phyloP scores from a whole-genome alignment of 1,140 invertebrate species.

The Drosophila repletoides region DNA sequence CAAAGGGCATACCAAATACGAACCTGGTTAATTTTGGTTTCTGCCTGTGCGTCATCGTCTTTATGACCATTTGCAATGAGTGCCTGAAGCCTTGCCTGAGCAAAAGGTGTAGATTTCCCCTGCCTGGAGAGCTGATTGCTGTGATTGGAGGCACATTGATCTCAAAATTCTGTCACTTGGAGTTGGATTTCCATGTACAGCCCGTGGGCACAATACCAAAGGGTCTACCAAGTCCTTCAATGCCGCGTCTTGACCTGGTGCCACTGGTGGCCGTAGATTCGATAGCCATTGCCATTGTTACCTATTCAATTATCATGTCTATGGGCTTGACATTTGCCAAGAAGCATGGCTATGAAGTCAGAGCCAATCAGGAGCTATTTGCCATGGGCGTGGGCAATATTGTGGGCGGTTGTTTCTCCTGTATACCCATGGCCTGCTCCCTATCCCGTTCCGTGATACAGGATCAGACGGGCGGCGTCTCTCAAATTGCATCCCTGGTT shows the following conservation, averaged over 20 bases:
- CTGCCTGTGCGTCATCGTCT: constrained; percentile 87
- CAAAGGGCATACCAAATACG: constrained; percentile 84
- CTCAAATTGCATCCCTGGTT: constrained; percentile 90
- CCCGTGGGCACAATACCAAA: constrained; percentile 90
- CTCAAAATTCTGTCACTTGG: constrained; percentile 83
- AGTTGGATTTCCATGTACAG: constrained; percentile 58
- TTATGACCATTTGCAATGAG: constrained; percentile 91
- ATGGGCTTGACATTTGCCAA: constrained; percentile 96
- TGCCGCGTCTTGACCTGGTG: constrained; percentile 83
- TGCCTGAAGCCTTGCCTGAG: constrained; percentile 90
- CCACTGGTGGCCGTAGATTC: constrained; percentile 83
- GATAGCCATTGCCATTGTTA: constrained; percentile 92
- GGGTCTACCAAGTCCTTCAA: constrained; percentile 83
- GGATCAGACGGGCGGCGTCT: constrained; percentile 89
- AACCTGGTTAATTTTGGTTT: constrained; percentile 88
- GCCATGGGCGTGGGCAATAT: constrained; percentile 91
- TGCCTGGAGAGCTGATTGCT: constrained; percentile 93
- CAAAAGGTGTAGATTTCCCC: constrained; percentile 88
- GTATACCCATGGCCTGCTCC: constrained; percentile 92
- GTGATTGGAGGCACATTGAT: constrained; percentile 90
- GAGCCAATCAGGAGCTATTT: constrained; percentile 94
- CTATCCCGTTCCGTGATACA: constrained; percentile 92
- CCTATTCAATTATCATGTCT: constrained; percentile 95
- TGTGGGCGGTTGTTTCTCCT: constrained; percentile 92
- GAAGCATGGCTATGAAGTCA: constrained; percentile 93